Base-by-base conservation (phyloP, 1,140 invertebrate species). In the Galleria mellonella region DNA sequence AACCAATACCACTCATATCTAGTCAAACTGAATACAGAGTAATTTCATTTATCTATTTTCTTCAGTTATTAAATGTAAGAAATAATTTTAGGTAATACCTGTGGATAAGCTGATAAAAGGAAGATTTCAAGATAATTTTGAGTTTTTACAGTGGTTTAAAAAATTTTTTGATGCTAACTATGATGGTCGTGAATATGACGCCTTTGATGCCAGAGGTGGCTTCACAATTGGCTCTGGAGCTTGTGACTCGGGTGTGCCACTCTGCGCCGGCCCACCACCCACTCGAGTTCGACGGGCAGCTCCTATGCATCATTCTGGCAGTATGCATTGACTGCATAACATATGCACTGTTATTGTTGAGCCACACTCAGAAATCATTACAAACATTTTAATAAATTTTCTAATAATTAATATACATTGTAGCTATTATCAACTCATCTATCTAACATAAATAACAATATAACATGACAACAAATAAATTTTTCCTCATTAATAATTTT, bases 141-240 rank as follows among this genome's bases (percentile, higher is more conserved):
- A 99, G 89, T 99, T 99, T 89, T 92, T 99, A 53, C 98, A 99
- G 90, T 99, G 98, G 98, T 99, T 99, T 89, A 99, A 99, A 90
- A 98, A 98, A 81, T 99, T 99, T 88, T 99, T 99, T 89, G 98
- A 99, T 90, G 97, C 97, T 37, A 99, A 99, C 89, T 99, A 98
- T 87, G 96, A 98, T 77, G 97, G 97, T 43, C 90, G 94, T 57
- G 94, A 96, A 46, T 99, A 99, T 87, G 94, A 99, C 83, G 94
- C 96, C 31, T 87, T 94, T 39, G 94, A 94, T 54, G 95, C 94
- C 31, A 90, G 98, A 5, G 83, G 86, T 17, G 82, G 83, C 9
- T 55, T 86, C 47, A 63, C 65, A 10, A 81, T 87, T 32, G 85
- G 85, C 14, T 72, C 83, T 5, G 83, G 83, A 9, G 74, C 72